A percentile compares a stretch with the other conserved stretches of the same genome.
phyloP scores from a whole-genome alignment of 2,113 vertebrate species.

The Nycticorax nycticorax region DNA sequence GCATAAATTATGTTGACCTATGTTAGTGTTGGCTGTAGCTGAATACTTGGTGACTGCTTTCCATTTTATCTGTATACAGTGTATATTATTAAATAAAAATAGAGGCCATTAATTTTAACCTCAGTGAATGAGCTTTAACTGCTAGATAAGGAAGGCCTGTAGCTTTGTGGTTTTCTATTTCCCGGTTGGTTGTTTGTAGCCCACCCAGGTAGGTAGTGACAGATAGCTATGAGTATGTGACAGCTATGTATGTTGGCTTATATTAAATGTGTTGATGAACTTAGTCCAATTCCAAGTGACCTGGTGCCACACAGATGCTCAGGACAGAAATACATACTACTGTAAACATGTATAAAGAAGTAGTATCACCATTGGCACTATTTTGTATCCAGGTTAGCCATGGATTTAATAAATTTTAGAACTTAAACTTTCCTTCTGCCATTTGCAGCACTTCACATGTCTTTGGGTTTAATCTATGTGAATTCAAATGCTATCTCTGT shows the following conservation, averaged over 20 bases:
- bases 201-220: neutral
- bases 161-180: neutral
- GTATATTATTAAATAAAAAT: neutral
- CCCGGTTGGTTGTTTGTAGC: neutral
- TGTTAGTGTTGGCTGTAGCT: neutral
- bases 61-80: neutral
- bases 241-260: neutral
- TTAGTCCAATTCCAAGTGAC: neutral
- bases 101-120: neutral
- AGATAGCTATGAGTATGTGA: neutral
- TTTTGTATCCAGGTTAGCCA: neutral
- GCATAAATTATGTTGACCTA: neutral
- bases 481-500: neutral
- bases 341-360: neutral
- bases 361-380: neutral
- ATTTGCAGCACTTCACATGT: neutral
- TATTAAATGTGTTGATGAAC: neutral
- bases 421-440: neutral
- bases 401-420: neutral
- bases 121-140: neutral
- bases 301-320: neutral
- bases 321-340: neutral
- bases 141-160: neutral
- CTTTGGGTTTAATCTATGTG: neutral
- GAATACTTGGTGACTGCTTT: neutral